phyloP scores from a whole-genome alignment of 2,797 vertebrate genomes.

The Diglossa cyanea region DNA sequence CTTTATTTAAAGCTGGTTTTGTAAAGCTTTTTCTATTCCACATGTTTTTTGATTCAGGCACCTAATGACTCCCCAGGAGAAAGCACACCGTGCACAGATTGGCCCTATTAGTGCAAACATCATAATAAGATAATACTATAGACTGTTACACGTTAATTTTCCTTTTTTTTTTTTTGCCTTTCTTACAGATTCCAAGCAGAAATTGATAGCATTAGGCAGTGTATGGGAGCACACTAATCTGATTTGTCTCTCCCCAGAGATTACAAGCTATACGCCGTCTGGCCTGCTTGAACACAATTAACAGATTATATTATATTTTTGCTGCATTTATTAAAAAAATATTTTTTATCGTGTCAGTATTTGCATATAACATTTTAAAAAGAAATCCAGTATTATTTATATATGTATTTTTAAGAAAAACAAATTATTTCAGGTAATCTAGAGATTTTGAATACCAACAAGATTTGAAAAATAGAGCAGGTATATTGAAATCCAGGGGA shows the following conservation, averaged over 20 bases:
- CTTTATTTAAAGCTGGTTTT: not conserved
- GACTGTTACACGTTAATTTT: not conserved
- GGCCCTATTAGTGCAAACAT: not conserved
- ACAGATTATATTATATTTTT: not conserved
- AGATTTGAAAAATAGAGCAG: conserved; percentile 10
- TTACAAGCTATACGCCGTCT: not conserved
- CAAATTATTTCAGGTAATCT: conserved; percentile 5
- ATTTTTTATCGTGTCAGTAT: not conserved
- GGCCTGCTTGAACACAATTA: not conserved
- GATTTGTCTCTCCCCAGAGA: not conserved
- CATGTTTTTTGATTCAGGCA: not conserved
- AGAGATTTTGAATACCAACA: not conserved
- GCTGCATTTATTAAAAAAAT: not conserved
- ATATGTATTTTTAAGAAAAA: not conserved
- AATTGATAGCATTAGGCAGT: not conserved
- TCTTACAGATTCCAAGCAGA: not conserved
- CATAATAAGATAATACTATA: not conserved
- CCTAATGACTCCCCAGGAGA: not conserved
- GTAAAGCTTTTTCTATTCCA: not conserved
- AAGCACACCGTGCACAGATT: not conserved
- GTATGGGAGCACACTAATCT: not conserved
- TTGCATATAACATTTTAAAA: not conserved
- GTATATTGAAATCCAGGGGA: conserved; percentile 12
- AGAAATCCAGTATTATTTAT: not conserved
- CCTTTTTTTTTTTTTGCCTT: not conserved